Conservation (phyloP, 2,888 invertebrate genomes). For the Aelia acuminata region DNA sequence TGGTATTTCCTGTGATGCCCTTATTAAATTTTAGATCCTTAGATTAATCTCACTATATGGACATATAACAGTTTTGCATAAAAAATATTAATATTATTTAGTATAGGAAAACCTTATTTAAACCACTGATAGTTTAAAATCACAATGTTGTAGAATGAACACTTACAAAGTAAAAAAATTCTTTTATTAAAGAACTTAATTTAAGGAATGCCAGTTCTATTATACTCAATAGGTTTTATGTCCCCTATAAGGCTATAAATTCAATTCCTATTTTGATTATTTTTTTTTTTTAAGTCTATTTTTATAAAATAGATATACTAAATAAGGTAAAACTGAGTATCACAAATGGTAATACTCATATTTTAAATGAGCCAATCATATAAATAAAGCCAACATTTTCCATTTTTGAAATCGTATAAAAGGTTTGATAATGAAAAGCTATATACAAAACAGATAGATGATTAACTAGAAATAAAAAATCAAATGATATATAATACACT, state of each 20-base stretch:
- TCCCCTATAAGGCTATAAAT: slow-evolving; percentile 31
- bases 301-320: slow-evolving; percentile 39
- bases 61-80: slow-evolving; percentile 40
- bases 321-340: slow-evolving; percentile 22
- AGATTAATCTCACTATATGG: slow-evolving; percentile 39
- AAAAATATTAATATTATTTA: slow-evolving; percentile 28
- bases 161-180: slow-evolving; percentile 19
- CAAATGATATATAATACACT: no score
- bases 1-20: slow-evolving; percentile 31
- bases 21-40: slow-evolving; percentile 33
- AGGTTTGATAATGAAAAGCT: slow-evolving; percentile 4
- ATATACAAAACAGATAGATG: not conserved
- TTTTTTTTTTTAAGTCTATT: slow-evolving; percentile 6
- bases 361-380: slow-evolving; percentile 26
- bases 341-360: slow-evolving; percentile 36
- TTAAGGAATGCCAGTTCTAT: slow-evolving; percentile 24
- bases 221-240: not conserved
- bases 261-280: slow-evolving; percentile 25
- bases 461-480: not conserved
- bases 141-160: slow-evolving; percentile 52
- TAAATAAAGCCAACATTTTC: slow-evolving; percentile 7
- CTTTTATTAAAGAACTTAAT: not conserved
- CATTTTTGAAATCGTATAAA: slow-evolving; percentile 29
- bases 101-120: slow-evolving; percentile 48
- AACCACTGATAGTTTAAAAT: slow-evolving; percentile 52